Percentiles rank a stretch among this genome's conserved stretches.
These are phyloP conservation scores for Chouioia cunea DNA, from an alignment of 2,888 invertebrate genomes.

Conservation along the genomic window DNA sequence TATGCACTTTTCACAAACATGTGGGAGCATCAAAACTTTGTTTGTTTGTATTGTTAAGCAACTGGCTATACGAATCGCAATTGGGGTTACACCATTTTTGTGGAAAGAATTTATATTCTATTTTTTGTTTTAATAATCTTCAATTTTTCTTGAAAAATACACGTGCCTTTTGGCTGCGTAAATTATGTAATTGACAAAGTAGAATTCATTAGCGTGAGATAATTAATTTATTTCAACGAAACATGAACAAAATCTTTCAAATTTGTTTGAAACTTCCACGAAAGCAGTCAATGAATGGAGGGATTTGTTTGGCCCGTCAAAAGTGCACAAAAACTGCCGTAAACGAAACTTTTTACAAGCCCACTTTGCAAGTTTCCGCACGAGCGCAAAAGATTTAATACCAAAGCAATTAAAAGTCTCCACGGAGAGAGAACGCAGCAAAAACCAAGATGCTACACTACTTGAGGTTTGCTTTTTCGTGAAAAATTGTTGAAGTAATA, in stretches of 20 bases:
- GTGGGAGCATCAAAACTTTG: too few species aligned
- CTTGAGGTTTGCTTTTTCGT: background rate
- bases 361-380: slow-evolving; percentile 8
- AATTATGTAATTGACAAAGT: too few species aligned
- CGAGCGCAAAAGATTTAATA: slow-evolving; percentile 7
- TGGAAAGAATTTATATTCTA: too few species aligned
- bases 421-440: background rate
- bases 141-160: too few species aligned
- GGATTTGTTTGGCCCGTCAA: slow-evolving; percentile 15
- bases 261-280: background rate
- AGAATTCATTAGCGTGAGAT: too few species aligned
- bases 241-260: background rate
- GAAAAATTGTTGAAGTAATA: slow-evolving; percentile 10
- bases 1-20: too few species aligned
- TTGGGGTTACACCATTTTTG: too few species aligned
- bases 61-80: too few species aligned
- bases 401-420: slow-evolving; percentile 33
- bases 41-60: too few species aligned
- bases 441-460: background rate
- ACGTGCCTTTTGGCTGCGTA: too few species aligned
- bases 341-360: slow-evolving; percentile 6
- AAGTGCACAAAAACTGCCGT: slow-evolving; percentile 14
- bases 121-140: too few species aligned
- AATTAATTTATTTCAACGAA: too few species aligned
- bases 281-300: slow-evolving; percentile 7